A percentile compares a stretch with the other conserved stretches of the same genome.
Evolutionary conservation across 2,113 vertebrate species (phyloP).

Genomic region (Bufo bufo): DNA sequence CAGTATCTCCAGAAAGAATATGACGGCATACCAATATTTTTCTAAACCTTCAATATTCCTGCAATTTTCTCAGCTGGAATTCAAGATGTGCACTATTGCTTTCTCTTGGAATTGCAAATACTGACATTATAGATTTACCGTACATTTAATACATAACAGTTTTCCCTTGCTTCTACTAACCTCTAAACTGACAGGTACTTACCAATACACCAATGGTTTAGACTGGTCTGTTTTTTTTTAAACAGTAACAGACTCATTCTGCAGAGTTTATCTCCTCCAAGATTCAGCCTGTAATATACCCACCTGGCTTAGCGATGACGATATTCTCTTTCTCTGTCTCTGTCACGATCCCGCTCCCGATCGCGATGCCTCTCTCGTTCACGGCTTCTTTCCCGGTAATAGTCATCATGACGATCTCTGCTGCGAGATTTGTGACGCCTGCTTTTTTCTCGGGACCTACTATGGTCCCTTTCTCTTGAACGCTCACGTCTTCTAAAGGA

Average conservation of each 20-base stretch:
- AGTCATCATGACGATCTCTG: conserved; percentile 95
- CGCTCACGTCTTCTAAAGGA: conserved; percentile 91
- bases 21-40: background rate
- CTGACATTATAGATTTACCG: background rate
- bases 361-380: conserved; percentile 94
- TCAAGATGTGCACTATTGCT: background rate
- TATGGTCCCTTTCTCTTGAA: conserved; percentile 97
- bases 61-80: background rate
- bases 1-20: too few species aligned
- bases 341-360: conserved; percentile 88
- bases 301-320: conserved; percentile 92
- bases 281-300: conserved; percentile 64
- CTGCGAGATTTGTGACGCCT: conserved; percentile 96
- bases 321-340: conserved; percentile 94
- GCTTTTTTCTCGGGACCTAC: conserved; percentile 96
- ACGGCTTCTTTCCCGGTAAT: conserved; percentile 94
- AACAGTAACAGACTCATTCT: background rate
- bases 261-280: conserved; percentile 1
- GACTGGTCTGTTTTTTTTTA: background rate
- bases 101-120: background rate
- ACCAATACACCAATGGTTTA: conserved; percentile 5
- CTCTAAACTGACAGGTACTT: background rate
- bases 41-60: background rate
- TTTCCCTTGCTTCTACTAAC: background rate
- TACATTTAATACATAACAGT: background rate